phyloP scores from a whole-genome alignment of 2,888 invertebrate genomes.

The Rotaria socialis region DNA sequence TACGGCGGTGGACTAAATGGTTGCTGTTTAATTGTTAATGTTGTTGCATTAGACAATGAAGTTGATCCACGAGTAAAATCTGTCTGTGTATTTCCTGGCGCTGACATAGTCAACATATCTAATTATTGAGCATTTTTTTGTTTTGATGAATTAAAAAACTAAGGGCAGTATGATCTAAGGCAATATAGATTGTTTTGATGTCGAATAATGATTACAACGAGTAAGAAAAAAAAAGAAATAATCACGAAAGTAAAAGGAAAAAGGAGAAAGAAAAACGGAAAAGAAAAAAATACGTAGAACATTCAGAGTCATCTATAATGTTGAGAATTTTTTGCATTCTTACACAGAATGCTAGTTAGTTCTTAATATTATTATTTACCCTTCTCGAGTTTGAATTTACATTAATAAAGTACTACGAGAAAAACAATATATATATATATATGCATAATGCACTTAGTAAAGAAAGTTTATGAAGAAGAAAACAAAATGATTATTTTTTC shows the following conservation, averaged over 20 bases:
- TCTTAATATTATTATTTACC: neutral
- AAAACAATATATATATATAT: neutral
- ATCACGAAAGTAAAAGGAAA: neutral
- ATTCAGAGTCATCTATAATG: neutral
- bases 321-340: neutral
- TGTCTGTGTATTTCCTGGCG: neutral
- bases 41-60: neutral
- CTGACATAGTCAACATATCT: neutral
- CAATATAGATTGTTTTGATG: neutral
- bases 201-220: neutral
- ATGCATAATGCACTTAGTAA: no score
- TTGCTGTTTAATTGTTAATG: conserved; percentile 23
- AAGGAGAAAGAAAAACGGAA: no score
- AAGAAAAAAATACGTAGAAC: neutral
- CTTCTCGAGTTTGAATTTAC: neutral
- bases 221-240: neutral
- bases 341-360: neutral
- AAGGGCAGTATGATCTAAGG: neutral
- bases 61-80: neutral
- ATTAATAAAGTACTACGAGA: neutral
- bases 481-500: no score
- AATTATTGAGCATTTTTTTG: neutral
- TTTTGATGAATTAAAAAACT: neutral
- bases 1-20: conserved; percentile 32
- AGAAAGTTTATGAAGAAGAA: no score